Conservation (phyloP, 2,113 vertebrate species). For the Lethenteron camtschaticum region DNA sequence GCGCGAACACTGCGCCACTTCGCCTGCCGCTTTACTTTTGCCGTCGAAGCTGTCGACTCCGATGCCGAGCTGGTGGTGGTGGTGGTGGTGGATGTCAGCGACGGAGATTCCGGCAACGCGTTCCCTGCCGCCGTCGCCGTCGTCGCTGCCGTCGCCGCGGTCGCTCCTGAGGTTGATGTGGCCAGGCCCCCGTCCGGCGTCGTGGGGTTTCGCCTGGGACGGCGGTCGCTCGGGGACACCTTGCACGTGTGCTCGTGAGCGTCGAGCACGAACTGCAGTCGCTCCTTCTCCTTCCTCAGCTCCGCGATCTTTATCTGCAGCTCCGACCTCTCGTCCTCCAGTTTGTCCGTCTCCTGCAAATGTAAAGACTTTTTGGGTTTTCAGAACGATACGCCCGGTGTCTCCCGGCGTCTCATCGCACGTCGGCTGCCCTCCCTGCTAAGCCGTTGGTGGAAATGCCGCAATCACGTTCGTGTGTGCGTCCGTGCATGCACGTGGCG, state of each 20-base stretch:
- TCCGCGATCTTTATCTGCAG: constrained; percentile 85
- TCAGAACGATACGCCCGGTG: neutral
- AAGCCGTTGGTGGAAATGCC: too few species aligned
- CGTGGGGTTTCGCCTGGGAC: constrained; percentile 20
- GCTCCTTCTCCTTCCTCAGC: constrained; percentile 93
- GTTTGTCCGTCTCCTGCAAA: constrained; percentile 72
- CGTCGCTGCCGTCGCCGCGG: constrained; percentile 30
- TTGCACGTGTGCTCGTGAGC: constrained; percentile 87
- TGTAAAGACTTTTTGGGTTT: neutral
- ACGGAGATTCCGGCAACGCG: constrained; percentile 26
- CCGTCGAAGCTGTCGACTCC: too few species aligned
- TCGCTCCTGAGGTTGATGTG: constrained; percentile 20
- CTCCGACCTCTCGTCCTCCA: constrained; percentile 84
- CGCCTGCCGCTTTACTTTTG: too few species aligned
- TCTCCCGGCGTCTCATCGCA: too few species aligned
- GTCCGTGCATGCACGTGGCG: too few species aligned
- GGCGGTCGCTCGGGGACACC: constrained; percentile 46
- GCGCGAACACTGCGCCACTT: too few species aligned
- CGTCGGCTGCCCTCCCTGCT: too few species aligned
- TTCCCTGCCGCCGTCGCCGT: constrained; percentile 42
- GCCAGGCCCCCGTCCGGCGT: constrained; percentile 45
- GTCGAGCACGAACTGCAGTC: constrained; percentile 93
- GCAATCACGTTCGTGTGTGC: too few species aligned
- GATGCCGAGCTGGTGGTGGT: too few species aligned
- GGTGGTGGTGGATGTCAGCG: too few species aligned